A percentile compares a stretch with the other conserved stretches of the same genome.
Conservation (phyloP, 2,797 vertebrate species). For the Pogoniulus pusillus region DNA sequence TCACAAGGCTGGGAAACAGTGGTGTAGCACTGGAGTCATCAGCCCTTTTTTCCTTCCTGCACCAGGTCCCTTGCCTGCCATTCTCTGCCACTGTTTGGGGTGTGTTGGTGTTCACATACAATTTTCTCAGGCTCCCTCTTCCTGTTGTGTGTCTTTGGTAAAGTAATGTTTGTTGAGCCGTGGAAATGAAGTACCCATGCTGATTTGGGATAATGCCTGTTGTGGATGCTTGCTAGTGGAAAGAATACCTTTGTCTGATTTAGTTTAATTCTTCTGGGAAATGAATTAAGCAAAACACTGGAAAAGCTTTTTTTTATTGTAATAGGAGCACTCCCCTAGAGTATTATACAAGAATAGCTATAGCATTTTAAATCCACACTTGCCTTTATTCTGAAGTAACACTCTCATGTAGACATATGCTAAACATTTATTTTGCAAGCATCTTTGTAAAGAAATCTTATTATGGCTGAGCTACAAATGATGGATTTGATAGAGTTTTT, state of each 20-base stretch:
- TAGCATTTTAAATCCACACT: conserved; percentile 10
- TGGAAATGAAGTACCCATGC: not conserved
- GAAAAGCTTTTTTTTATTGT: conserved; percentile 38
- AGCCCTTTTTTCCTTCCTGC: not conserved
- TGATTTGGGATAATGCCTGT: not conserved
- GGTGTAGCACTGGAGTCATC: not conserved
- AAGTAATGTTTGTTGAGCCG: not conserved
- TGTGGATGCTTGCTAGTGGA: conserved; percentile 2
- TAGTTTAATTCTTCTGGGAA: conserved; percentile 48
- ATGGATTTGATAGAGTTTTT: not conserved
- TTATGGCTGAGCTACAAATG: not conserved
- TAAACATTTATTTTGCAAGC: not conserved
- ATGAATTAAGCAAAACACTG: conserved; percentile 46
- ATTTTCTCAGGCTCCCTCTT: not conserved
- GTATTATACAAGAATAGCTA: conserved; percentile 62
- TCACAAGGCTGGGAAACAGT: not conserved
- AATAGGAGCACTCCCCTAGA: conserved; percentile 61
- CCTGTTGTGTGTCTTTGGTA: not conserved
- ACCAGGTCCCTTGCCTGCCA: not conserved
- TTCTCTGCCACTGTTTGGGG: not conserved
- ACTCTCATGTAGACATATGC: not conserved
- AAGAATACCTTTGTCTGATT: conserved; percentile 25
- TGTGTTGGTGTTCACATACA: not conserved
- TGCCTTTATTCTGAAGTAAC: conserved; percentile 43
- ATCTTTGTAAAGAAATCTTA: not conserved